Evolutionary conservation across 2,797 vertebrate genomes (phyloP), one percentile per base, ranked within the genome.

Genomic region (Perodicticus potto): DNA sequence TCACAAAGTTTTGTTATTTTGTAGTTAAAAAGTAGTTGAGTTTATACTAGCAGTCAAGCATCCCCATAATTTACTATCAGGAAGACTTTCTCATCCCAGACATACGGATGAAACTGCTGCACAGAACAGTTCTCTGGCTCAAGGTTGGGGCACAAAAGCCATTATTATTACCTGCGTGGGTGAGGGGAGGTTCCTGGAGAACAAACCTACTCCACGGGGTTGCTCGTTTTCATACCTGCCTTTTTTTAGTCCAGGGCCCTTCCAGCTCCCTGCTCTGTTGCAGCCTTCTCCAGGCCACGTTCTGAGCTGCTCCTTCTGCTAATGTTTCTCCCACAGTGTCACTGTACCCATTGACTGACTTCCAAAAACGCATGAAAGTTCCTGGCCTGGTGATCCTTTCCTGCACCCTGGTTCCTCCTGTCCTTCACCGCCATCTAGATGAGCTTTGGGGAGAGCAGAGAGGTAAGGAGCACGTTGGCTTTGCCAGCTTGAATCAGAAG

Each of bases 241-340:
- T 3, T 59, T 45, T 86, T 80, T 25, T 22, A 85, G 32, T 34
- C 25, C 61, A 32, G 5, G 6, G 6, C 0, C 23, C 0, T 88
- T 77, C 65, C 17, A 19, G 67, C 7, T 4, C 37, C 17, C 57
- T 65, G 73, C 53, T 16, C 29, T 34, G 4, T 2, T 12, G 23
- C 37, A 82, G 55, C 0, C 19, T 80, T 93, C n/a, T 69, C 77
- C 37, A 19, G 40, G 94, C 88, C 88, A 86, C 92, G 83, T 85
- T 96, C 94, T 96, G 94, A 88, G 14, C 61, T 43, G 8, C 55
- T 10, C 1, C 5, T 70, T 73, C 57, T 55, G n/a, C 13, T 65
- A 29, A 6, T 37, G 7, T 94, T 45, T 27, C 32, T 63, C 7
- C 55, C 7, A 89, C 13, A 10, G 20, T 77, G 20, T 63, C 8